Conservation (phyloP, 2,888 invertebrate species). For the Aproaerema taeniolella region DNA sequence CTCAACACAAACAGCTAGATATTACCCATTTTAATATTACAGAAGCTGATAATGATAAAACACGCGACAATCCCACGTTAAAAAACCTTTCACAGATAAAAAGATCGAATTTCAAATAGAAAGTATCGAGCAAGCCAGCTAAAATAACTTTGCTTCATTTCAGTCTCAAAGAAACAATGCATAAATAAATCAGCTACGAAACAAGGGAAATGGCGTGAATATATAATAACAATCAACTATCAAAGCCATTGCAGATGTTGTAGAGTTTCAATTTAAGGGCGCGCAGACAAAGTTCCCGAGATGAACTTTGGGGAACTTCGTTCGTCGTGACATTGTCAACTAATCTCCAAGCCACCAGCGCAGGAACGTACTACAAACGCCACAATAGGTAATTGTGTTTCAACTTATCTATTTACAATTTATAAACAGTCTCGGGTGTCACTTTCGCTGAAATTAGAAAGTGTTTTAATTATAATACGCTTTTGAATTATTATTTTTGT, state of each 20-base stretch:
- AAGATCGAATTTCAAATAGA: too few species aligned
- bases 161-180: too few species aligned
- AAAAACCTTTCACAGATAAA: too few species aligned
- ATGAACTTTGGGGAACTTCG: constrained; percentile 67
- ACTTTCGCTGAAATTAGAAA: neutral
- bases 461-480: too few species aligned
- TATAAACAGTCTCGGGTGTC: constrained; percentile 2
- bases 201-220: constrained; percentile 8
- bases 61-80: too few species aligned
- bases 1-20: too few species aligned
- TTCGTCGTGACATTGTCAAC: constrained; percentile 69
- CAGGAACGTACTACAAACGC: constrained; percentile 42
- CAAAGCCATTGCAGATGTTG: constrained; percentile 65
- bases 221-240: constrained; percentile 34
- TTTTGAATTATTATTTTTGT: too few species aligned
- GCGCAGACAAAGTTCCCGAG: constrained; percentile 52
- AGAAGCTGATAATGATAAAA: too few species aligned
- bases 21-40: too few species aligned
- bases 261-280: constrained; percentile 73
- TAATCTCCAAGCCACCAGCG: constrained; percentile 61
- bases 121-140: too few species aligned
- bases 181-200: too few species aligned
- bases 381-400: constrained; percentile 28
- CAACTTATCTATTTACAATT: constrained; percentile 23
- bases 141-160: too few species aligned